phyloP scores from a whole-genome alignment of 2,888 invertebrate species.

The Platypus cylindrus region DNA sequence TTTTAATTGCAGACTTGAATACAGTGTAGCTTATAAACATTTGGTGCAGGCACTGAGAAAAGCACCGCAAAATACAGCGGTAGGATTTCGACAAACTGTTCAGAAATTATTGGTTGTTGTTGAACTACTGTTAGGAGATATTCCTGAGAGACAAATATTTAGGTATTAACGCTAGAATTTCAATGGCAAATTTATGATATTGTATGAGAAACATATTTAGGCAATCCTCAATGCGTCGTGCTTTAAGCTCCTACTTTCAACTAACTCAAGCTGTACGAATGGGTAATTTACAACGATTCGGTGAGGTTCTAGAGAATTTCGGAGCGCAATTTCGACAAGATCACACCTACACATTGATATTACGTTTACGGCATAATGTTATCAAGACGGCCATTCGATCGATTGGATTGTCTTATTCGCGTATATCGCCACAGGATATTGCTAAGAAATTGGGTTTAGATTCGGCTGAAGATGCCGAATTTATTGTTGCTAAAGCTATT shows the following conservation, averaged over 20 bases:
- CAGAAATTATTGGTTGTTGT: conserved; percentile 92
- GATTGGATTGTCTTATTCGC: conserved; percentile 91
- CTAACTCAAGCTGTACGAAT: conserved; percentile 92
- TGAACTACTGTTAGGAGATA: conserved; percentile 89
- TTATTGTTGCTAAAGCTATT: conserved; percentile 96
- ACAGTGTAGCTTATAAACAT: conserved; percentile 95
- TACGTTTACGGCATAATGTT: conserved; percentile 94
- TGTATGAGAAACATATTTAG: conserved; percentile 32
- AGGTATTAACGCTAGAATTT: conserved; percentile 5
- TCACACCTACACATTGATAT: conserved; percentile 90
- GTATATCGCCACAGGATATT: conserved; percentile 90
- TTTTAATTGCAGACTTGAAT: conserved; percentile 67
- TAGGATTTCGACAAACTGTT: conserved; percentile 96
- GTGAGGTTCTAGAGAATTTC: conserved; percentile 82
- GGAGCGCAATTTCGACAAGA: conserved; percentile 86
- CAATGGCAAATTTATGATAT: neutral
- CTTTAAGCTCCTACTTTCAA: conserved; percentile 91
- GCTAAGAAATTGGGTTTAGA: conserved; percentile 88
- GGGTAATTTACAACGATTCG: conserved; percentile 89
- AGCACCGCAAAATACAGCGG: conserved; percentile 95
- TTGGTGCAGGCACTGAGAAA: conserved; percentile 90
- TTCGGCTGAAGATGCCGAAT: conserved; percentile 96
- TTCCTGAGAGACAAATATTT: conserved; percentile 92
- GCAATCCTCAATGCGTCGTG: conserved; percentile 75
- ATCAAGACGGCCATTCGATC: conserved; percentile 96